Evolutionary conservation across 1,140 invertebrate genomes (phyloP), one percentile per base, ranked within the genome.

Genomic region (Drosophila ohnishii): DNA sequence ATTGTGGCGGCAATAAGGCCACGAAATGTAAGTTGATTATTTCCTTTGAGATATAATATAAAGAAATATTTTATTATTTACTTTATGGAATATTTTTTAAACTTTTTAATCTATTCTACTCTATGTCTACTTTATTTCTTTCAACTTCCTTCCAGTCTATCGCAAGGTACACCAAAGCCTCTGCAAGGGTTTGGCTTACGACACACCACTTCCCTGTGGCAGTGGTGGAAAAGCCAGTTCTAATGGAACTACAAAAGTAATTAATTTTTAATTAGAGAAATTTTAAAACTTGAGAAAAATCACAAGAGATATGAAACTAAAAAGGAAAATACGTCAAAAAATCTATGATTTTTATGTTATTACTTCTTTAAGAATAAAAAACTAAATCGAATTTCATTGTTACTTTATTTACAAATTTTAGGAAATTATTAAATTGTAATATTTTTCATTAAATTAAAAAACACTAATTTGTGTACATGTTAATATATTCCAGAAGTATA

Each of bases 121-220:
- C 13, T 25, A 13, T 30, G 30, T 30, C 6, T 30, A 30, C 1
- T 34, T 34, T 10, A 34, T 2, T 1, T 2, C 32, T 11, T 34
- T 34, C 0, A 25, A 25, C 25, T 60, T 5, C 10, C 3, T 59
- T 64, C 0, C 37, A 71, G 78, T 75, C 16, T 71, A 44, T 19
- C 48, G 55, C 14, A 80, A 55, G n/a, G 71, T 70, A 5, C 25
- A 62, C 9, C 1, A 6, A 0, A 42, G 14, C 25, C 60, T 70
- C 25, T 80, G 76, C 34, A 16, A 11, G 2, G 59, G 64, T 4
- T 11, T 75, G 44, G 30, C 39, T 9, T n/a, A 39, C 39, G 57
- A 80, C 48, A 19, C 34, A 2, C 7, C 22, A 8, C 47, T 34
- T 14, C 62, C 63, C 14, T 80, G 77, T 14, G 45, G 53, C 22